phyloP scores from a whole-genome alignment of 2,113 vertebrate genomes.

The Seriola rivoliana region DNA sequence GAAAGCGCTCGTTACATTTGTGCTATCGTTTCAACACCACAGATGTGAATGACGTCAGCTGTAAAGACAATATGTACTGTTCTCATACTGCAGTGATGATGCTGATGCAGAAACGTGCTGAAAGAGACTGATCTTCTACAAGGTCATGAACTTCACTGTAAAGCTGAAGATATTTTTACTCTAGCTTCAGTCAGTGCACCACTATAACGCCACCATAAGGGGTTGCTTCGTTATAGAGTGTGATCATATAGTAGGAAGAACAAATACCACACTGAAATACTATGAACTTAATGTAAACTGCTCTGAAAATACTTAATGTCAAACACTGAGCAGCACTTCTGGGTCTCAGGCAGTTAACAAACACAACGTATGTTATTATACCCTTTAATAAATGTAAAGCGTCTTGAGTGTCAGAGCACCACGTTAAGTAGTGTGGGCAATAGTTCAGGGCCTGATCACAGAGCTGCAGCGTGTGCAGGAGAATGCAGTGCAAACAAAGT shows the following conservation, averaged over 20 bases:
- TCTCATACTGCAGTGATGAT: neutral
- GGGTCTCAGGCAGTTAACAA: neutral
- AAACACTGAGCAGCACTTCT: neutral
- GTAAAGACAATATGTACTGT: neutral
- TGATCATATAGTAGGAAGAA: no score
- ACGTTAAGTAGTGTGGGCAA: conserved; percentile 6
- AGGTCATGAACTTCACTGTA: neutral
- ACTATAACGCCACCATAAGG: no score
- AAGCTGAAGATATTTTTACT: no score
- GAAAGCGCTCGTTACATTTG: neutral
- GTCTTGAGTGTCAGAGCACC: neutral
- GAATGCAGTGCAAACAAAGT: conserved; percentile 15
- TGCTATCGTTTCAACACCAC: neutral
- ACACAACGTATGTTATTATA: neutral
- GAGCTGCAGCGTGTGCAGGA: conserved; percentile 15
- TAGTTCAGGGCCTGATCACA: conserved; percentile 22
- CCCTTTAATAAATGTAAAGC: neutral
- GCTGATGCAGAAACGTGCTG: neutral
- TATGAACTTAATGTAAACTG: no score
- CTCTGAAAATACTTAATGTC: no score
- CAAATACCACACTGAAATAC: no score
- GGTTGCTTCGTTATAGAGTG: no score
- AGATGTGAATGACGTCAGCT: neutral
- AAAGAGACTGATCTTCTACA: neutral
- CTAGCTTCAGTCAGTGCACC: neutral